Conservation (phyloP, 2,888 invertebrate species). For the Chrysotoxum bicinctum region DNA sequence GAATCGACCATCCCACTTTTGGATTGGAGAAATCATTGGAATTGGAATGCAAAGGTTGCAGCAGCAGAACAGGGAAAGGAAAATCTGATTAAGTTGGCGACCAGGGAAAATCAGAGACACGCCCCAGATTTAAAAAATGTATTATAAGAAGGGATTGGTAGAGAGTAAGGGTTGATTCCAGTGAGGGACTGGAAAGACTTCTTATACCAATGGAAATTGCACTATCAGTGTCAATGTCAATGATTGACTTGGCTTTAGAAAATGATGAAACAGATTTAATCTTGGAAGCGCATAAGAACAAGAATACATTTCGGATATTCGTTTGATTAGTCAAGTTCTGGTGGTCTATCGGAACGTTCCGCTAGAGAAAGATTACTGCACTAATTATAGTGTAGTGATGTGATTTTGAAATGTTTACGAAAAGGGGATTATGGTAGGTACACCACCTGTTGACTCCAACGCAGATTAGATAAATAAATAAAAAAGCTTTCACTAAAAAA, state of each 20-base stretch:
- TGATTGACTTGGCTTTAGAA: constrained; percentile 27
- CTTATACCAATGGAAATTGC: constrained; percentile 30
- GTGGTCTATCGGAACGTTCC: neutral
- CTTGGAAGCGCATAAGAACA: neutral
- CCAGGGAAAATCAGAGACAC: constrained; percentile 62
- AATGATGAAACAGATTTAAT: constrained; percentile 42
- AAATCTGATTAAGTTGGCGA: constrained; percentile 36
- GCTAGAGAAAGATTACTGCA: neutral
- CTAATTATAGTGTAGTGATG: neutral
- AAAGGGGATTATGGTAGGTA: neutral
- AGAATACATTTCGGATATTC: neutral
- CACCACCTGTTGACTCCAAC: neutral
- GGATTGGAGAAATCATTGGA: constrained; percentile 39
- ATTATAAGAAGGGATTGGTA: constrained; percentile 30
- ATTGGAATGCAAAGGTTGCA: constrained; percentile 49
- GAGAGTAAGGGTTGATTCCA: constrained; percentile 47
- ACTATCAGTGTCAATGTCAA: constrained; percentile 26
- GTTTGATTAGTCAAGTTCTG: constrained; percentile 32
- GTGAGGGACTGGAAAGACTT: constrained; percentile 38
- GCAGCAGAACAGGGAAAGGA: neutral
- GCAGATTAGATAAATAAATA: neutral
- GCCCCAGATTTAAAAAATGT: constrained; percentile 53
- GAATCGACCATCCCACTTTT: constrained; percentile 45
- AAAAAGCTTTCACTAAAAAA: too few relatives aligned
- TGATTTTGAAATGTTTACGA: neutral